Evolutionary conservation across 2,888 invertebrate species (phyloP).

Genomic region (Scaptomyza tumidula): DNA sequence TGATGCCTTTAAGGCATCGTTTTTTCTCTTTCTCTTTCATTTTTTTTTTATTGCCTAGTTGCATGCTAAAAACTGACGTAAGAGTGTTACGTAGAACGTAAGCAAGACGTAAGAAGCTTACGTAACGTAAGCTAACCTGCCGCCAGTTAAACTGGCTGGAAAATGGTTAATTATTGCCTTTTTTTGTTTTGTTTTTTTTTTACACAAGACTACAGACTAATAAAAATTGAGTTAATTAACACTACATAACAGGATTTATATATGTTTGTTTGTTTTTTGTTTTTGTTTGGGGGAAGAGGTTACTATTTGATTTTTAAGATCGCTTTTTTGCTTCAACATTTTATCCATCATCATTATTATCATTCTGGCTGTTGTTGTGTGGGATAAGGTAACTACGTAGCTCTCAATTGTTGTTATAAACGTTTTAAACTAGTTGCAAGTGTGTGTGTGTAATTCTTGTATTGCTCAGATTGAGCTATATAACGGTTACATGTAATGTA

Average conservation of each 20-base stretch:
- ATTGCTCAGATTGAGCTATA: constrained; percentile 13
- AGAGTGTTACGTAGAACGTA: constrained; percentile 8
- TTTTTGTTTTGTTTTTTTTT: neutral
- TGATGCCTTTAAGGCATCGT: neutral
- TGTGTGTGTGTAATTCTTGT: neutral
- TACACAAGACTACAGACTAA: constrained; percentile 61
- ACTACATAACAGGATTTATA: constrained; percentile 73
- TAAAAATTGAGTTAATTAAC: constrained; percentile 66
- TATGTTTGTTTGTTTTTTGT: neutral
- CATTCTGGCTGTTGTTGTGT: constrained; percentile 40
- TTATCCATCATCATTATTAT: constrained; percentile 10
- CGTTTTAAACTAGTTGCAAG: constrained; percentile 19
- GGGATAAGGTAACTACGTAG: constrained; percentile 84
- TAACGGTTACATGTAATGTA: neutral
- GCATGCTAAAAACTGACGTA: constrained; percentile 31
- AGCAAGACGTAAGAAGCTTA: constrained; percentile 12
- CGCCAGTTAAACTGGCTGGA: constrained; percentile 72
- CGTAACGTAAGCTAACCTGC: constrained; percentile 43
- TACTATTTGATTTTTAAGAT: constrained; percentile 15
- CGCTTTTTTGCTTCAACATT: constrained; percentile 11
- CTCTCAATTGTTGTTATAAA: constrained; percentile 64
- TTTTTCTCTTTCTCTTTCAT: neutral
- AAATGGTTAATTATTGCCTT: constrained; percentile 19
- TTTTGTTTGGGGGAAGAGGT: constrained; percentile 20
- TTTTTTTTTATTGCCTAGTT: neutral